These are phyloP conservation scores for Eristalis tenax DNA, from an alignment of 2,888 invertebrate species.

Conservation along the genomic window DNA sequence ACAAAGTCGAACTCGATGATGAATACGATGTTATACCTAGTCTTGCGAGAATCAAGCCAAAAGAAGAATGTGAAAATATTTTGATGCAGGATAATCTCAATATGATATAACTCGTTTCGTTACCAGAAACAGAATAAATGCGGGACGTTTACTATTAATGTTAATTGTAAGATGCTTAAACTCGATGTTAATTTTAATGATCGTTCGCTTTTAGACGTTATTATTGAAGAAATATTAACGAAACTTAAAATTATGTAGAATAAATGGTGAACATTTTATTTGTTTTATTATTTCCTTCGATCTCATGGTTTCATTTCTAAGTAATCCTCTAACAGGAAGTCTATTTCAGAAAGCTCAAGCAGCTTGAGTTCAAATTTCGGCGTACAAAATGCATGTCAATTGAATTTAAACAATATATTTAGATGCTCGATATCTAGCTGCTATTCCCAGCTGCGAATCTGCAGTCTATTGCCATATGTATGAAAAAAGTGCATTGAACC, in stretches of 20 bases:
- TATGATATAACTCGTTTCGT: constrained; percentile 7
- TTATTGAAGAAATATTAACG: background rate
- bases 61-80: constrained; percentile 26
- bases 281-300: background rate
- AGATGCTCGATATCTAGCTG: too few species aligned
- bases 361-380: too few species aligned
- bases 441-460: too few species aligned
- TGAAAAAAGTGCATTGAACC: too few species aligned
- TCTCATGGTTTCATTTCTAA: background rate
- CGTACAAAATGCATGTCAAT: too few species aligned
- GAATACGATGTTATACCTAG: constrained; percentile 6
- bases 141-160: background rate
- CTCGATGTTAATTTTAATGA: background rate
- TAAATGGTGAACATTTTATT: background rate
- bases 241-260: background rate
- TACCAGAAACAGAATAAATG: constrained; percentile 1
- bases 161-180: background rate
- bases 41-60: constrained; percentile 33
- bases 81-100: constrained; percentile 21
- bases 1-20: constrained; percentile 4
- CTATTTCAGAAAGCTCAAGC: too few species aligned
- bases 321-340: too few species aligned
- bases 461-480: too few species aligned
- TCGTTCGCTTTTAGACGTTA: background rate
- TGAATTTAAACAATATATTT: too few species aligned